Evolutionary conservation across 2,797 vertebrate species (phyloP).

Genomic region (Lacerta bilineata): DNA sequence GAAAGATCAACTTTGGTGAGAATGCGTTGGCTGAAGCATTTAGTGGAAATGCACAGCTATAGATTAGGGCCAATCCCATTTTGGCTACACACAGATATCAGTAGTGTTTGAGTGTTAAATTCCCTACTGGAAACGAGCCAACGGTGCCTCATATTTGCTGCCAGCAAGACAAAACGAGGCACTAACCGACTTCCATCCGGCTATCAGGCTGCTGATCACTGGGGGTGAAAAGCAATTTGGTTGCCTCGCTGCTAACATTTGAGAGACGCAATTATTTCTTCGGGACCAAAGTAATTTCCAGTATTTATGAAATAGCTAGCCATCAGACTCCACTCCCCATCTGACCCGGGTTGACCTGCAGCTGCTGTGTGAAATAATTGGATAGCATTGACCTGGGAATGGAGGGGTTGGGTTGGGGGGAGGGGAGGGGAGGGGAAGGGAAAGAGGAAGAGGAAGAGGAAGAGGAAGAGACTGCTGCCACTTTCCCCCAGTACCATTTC

Average conservation of each 20-base stretch:
- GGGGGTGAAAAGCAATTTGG: constrained; percentile 14
- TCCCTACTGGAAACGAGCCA: constrained; percentile 39
- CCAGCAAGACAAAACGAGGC: constrained; percentile 33
- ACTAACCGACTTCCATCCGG: constrained; percentile 44
- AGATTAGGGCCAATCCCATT: neutral
- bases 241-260: constrained; percentile 34
- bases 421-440: neutral
- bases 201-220: constrained; percentile 2
- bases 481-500: neutral
- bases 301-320: neutral
- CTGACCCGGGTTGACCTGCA: neutral
- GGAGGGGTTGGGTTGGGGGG: neutral
- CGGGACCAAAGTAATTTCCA: neutral
- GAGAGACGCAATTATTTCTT: constrained; percentile 46
- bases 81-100: neutral
- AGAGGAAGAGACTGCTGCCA: neutral
- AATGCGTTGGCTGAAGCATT: neutral
- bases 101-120: constrained; percentile 50
- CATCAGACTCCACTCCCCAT: neutral
- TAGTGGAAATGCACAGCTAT: neutral
- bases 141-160: constrained; percentile 1
- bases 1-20: fast-evolving
- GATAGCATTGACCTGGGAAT: neutral
- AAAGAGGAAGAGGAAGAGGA: neutral
- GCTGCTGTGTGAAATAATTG: neutral